These are phyloP conservation scores for Takifugu flavidus DNA, from an alignment of 2,113 vertebrate species.

Conservation along the genomic window DNA sequence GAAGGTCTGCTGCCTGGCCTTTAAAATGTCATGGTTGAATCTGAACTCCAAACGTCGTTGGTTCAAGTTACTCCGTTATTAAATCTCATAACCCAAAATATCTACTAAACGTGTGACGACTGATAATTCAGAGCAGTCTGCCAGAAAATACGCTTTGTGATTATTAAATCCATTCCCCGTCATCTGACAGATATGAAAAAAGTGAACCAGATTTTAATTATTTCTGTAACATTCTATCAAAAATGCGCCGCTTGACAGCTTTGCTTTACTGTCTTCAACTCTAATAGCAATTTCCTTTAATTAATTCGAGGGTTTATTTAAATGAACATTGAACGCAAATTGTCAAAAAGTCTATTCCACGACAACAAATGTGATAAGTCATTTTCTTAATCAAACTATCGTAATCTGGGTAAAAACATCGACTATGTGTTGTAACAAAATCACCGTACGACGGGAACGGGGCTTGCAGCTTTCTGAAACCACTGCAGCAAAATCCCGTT, in stretches of 20 bases:
- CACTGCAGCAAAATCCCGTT: background rate
- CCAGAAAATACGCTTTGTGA: too few species aligned
- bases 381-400: background rate
- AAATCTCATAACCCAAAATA: background rate
- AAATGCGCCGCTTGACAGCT: too few species aligned
- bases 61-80: background rate
- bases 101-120: too few species aligned
- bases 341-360: background rate
- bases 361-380: background rate
- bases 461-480: background rate
- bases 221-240: too few species aligned
- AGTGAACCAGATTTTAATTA: too few species aligned
- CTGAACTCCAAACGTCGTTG: conserved; percentile 59
- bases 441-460: background rate
- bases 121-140: too few species aligned
- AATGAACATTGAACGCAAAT: too few species aligned
- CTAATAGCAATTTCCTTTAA: too few species aligned
- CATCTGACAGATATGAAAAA: too few species aligned
- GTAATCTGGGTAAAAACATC: background rate
- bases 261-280: too few species aligned
- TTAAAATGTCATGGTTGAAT: conserved; percentile 69
- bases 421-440: background rate
- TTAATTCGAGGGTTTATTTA: too few species aligned
- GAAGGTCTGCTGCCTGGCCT: conserved; percentile 59
- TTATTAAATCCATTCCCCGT: too few species aligned